Evolutionary conservation across 2,888 invertebrate genomes (phyloP), one percentile per base, ranked within the genome.

Genomic region (Chalcosyrphus nemorum): DNA sequence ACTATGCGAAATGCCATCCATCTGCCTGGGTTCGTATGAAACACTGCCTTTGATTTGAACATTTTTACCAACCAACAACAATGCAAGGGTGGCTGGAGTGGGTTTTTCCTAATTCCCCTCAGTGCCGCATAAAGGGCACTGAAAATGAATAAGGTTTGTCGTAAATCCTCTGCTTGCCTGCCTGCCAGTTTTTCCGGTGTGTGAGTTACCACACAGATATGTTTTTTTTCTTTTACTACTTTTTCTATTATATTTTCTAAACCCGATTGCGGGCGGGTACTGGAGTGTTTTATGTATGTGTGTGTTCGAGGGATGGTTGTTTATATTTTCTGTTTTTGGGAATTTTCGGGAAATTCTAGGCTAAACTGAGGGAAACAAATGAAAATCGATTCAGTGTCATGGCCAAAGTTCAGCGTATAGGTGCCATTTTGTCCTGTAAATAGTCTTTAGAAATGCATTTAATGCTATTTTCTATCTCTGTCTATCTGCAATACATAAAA

Each of bases 311-410:
- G 85, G 85, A 75, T 85, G 80, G 54, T 70, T 81, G 63, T 63
- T 54, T 50, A 57, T 9, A 32, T 76, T 66, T 71, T 81, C 74
- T 54, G 43, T 63, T 71, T 35, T 71, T 57, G 38, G 66, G 80
- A 74, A 78, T 84, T 84, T 24, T 78, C 63, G 63, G 82, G 74
- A 84, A 84, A 84, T 59, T 80, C 70, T 75, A 80, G 74, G 65
- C 76, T 76, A 66, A 82, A 65, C 32, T 82, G 77, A 61, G 85
- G 85, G 75, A 81, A 71, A 71, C 71, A 71, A 63, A 81, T 66
- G 81, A 76, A 81, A 75, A 66, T 70, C 81, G 52, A 81, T 85
- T 85, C 81, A 85, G 85, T 85, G 76, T 85, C 85, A 85, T 81
- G 85, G 85, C 85, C 85, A 81, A 75, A 85, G 75, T 85, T 70